Percentiles rank a stretch among this genome's conserved stretches.
Conservation (phyloP, 1,140 invertebrate species). For the Zophobas atratus region DNA sequence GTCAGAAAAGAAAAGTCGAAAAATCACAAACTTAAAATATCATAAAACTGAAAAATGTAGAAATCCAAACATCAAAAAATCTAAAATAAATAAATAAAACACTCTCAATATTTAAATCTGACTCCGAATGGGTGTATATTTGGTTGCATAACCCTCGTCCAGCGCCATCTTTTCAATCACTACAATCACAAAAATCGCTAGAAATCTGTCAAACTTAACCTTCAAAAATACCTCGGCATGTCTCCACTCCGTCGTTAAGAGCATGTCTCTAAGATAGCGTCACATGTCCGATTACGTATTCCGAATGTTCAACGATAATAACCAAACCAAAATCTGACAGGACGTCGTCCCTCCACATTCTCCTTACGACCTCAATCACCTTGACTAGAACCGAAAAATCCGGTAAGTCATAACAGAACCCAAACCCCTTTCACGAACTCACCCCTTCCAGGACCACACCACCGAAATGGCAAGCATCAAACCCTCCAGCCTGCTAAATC, state of each 20-base stretch:
- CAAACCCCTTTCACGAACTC: not conserved
- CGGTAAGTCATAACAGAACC: constrained; percentile 6
- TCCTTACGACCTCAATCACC: constrained; percentile 48
- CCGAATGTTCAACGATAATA: constrained; percentile 14
- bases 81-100: too few species aligned
- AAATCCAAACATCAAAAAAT: too few species aligned
- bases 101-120: too few species aligned
- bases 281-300: constrained; percentile 41
- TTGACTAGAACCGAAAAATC: constrained; percentile 19
- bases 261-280: constrained; percentile 39
- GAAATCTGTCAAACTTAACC: constrained; percentile 37
- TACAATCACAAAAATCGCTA: not conserved
- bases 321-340: constrained; percentile 1
- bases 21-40: too few species aligned
- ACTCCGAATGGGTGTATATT: too few species aligned
- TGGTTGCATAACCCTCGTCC: too few species aligned
- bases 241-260: not conserved
- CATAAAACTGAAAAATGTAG: too few species aligned
- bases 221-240: constrained; percentile 7
- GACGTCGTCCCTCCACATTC: constrained; percentile 8
- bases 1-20: too few species aligned
- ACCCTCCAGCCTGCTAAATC: constrained; percentile 31
- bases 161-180: too few species aligned
- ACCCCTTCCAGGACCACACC: not conserved
- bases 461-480: constrained; percentile 27